These are phyloP conservation scores for Indicator indicator DNA, from an alignment of 2,113 vertebrate genomes.

Conservation along the genomic window DNA sequence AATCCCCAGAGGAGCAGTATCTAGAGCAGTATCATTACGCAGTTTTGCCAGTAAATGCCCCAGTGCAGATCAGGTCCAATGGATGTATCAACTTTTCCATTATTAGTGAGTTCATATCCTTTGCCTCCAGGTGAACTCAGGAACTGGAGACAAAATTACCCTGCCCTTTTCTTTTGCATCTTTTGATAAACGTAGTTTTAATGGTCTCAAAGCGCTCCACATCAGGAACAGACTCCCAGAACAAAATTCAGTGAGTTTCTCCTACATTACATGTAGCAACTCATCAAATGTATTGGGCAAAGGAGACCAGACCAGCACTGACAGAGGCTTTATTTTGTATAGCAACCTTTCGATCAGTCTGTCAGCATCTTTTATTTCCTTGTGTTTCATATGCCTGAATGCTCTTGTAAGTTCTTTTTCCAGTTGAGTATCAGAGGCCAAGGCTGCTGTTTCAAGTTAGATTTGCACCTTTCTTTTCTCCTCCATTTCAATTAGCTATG, in stretches of 20 bases:
- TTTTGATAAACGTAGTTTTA: background rate
- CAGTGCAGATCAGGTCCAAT: background rate
- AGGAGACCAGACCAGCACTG: background rate
- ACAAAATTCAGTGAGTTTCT: slow-evolving; percentile 23
- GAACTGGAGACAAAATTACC: background rate
- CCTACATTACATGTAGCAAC: background rate
- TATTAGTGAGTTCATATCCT: background rate
- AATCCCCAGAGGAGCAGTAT: background rate
- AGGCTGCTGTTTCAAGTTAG: slow-evolving; percentile 34
- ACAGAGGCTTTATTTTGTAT: background rate
- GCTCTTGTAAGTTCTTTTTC: slow-evolving; percentile 8
- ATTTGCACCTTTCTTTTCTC: slow-evolving; percentile 2
- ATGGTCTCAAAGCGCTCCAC: slow-evolving; percentile 23
- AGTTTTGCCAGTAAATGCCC: background rate
- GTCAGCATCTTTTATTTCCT: slow-evolving; percentile 26
- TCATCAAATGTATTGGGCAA: background rate
- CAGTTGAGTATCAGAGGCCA: background rate
- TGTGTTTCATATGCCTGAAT: background rate
- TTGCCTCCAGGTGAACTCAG: background rate
- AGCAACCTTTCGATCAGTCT: slow-evolving; percentile 32
- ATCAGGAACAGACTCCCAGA: background rate
- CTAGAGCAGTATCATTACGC: background rate
- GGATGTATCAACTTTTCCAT: background rate
- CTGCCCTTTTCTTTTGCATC: background rate
- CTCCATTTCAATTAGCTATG: slow-evolving; percentile 2